phyloP scores from a whole-genome alignment of 2,797 vertebrate species.

The Notolabrus celidotus region DNA sequence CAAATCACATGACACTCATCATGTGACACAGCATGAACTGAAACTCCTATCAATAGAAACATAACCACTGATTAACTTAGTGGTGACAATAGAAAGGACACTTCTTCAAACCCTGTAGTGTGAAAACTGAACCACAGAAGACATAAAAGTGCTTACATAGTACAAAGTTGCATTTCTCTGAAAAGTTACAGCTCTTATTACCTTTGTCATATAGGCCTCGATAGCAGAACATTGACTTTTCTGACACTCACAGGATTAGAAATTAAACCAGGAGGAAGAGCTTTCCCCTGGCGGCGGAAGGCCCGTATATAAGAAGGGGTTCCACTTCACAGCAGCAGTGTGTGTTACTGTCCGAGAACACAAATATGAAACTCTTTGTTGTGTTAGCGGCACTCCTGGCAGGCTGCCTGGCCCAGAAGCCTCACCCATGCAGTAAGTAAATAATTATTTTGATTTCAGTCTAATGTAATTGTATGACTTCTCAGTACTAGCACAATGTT shows the following conservation, averaged over 20 bases:
- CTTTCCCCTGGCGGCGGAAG: neutral
- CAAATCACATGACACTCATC: too few species aligned
- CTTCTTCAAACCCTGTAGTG: too few species aligned
- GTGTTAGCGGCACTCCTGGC: conserved; percentile 53
- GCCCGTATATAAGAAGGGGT: conserved; percentile 58
- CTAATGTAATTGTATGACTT: neutral
- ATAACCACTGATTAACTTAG: too few species aligned
- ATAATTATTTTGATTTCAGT: neutral
- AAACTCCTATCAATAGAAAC: too few species aligned
- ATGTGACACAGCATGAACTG: too few species aligned
- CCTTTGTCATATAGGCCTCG: too few species aligned
- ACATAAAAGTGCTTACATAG: too few species aligned
- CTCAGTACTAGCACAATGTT: too few species aligned
- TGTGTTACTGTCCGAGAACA: neutral
- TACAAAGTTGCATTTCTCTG: neutral
- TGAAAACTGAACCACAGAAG: too few species aligned
- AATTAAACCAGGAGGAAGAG: conserved; percentile 39
- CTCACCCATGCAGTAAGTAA: conserved; percentile 80
- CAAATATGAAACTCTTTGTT: conserved; percentile 50
- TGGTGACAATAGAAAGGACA: too few species aligned
- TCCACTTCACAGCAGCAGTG: neutral
- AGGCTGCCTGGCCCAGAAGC: conserved; percentile 63
- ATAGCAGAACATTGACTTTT: neutral
- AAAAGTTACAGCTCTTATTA: too few species aligned
- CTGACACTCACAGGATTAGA: neutral